phyloP scores from a whole-genome alignment of 1,140 invertebrate species.

The Mizuhopecten yessoensis region DNA sequence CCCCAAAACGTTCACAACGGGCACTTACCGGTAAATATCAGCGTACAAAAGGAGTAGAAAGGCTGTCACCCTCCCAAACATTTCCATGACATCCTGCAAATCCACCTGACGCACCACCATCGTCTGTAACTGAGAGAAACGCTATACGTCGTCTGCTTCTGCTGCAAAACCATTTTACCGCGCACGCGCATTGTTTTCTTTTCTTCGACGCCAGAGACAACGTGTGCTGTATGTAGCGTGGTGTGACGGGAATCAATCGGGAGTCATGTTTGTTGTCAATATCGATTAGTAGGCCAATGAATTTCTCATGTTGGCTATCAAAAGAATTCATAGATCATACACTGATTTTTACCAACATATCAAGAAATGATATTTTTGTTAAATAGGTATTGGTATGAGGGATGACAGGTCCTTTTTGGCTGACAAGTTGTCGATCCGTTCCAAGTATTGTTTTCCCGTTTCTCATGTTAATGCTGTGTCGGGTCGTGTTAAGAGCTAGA shows the following conservation, averaged over 20 bases:
- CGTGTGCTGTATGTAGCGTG: background rate
- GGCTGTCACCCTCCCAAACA: constrained; percentile 3
- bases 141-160: constrained; percentile 32
- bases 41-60: background rate
- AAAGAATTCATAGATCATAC: background rate
- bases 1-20: background rate
- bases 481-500: background rate
- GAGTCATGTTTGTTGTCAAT: background rate
- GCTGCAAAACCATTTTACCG: constrained; percentile 32
- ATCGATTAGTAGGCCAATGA: constrained; percentile 33
- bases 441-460: background rate
- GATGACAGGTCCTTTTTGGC: background rate
- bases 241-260: background rate
- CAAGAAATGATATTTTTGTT: background rate
- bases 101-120: constrained; percentile 17
- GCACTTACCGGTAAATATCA: background rate
- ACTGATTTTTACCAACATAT: constrained; percentile 7
- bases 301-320: constrained; percentile 34
- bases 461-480: background rate
- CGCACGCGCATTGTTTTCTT: constrained; percentile 37
- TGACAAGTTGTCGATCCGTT: constrained; percentile 3
- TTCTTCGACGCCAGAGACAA: constrained; percentile 11
- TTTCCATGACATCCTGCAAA: constrained; percentile 33
- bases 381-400: background rate
- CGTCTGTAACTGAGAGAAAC: constrained; percentile 23